Evolutionary conservation across 2,797 vertebrate species (phyloP).

Genomic region (Poecilia gillii): DNA sequence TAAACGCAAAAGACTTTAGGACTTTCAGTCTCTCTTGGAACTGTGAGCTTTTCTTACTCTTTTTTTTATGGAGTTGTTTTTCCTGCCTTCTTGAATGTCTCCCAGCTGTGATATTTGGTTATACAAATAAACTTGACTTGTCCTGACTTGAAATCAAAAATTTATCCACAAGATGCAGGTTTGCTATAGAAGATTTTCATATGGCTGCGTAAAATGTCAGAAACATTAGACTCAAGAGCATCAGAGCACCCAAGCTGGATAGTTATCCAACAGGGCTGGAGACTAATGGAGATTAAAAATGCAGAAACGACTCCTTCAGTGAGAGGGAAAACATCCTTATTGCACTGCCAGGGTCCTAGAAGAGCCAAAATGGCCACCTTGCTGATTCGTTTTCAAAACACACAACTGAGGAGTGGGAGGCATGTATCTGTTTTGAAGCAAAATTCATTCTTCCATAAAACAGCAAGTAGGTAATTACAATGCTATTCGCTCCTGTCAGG

Average conservation of each 20-base stretch:
- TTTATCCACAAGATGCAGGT: slow-evolving; percentile 34
- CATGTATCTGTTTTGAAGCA: slow-evolving; percentile 2
- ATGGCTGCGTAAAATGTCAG: slow-evolving; percentile 32
- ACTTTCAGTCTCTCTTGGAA: background rate
- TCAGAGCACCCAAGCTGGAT: slow-evolving; percentile 12
- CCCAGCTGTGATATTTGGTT: slow-evolving; percentile 19
- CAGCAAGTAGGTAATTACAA: slow-evolving; percentile 39
- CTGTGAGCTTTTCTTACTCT: background rate
- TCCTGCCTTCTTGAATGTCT: slow-evolving; percentile 1
- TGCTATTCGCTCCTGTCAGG: slow-evolving; percentile 28
- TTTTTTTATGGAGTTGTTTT: slow-evolving; percentile 7
- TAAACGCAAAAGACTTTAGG: background rate
- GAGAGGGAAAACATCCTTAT: slow-evolving; percentile 44
- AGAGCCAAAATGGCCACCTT: slow-evolving; percentile 29
- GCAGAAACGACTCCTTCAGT: slow-evolving; percentile 50
- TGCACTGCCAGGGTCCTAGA: slow-evolving; percentile 31
- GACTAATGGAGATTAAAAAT: slow-evolving; percentile 52
- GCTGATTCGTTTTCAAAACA: slow-evolving; percentile 14
- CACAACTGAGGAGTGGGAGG: background rate
- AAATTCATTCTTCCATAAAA: slow-evolving; percentile 23
- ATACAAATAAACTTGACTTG: slow-evolving; percentile 47
- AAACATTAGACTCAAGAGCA: slow-evolving; percentile 20
- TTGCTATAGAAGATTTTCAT: slow-evolving; percentile 20
- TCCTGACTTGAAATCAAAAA: slow-evolving; percentile 60
- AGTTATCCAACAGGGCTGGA: slow-evolving; percentile 14